Evolutionary conservation across 92 coral and sea anemone genomes (phyloP).

Genomic region (Phenganax stokvisi): DNA sequence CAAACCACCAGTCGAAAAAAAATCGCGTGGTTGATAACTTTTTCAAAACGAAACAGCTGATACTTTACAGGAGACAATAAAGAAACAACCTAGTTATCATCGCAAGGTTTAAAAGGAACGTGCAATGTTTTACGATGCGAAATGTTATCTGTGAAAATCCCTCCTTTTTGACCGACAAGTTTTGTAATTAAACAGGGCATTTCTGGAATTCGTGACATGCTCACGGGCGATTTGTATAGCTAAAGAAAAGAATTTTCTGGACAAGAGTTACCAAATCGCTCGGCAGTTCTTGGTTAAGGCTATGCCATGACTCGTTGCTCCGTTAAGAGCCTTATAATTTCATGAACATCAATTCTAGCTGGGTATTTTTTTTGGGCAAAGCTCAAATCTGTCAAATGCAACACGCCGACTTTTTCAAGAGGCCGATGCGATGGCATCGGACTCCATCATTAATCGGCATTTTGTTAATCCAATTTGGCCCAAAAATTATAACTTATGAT

Average conservation of each 20-base stretch:
- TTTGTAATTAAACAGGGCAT: constrained; percentile 6
- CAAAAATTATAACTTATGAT: too few species aligned
- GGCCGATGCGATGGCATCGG: too few species aligned
- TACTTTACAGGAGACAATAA: constrained; percentile 13
- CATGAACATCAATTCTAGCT: too few species aligned
- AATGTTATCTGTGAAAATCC: background rate
- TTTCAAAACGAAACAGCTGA: constrained; percentile 17
- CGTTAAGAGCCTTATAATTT: too few species aligned
- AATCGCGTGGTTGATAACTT: background rate
- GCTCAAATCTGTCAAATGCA: too few species aligned
- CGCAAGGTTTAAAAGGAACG: background rate
- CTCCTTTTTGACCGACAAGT: background rate
- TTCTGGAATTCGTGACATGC: background rate
- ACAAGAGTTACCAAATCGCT: background rate
- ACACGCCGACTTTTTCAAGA: too few species aligned
- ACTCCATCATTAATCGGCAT: too few species aligned
- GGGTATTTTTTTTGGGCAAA: too few species aligned
- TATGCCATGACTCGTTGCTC: too few species aligned
- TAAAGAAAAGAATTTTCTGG: constrained; percentile 6
- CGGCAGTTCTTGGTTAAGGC: too few species aligned
- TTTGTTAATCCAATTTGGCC: too few species aligned
- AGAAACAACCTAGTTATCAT: background rate
- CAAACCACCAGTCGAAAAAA: constrained; percentile 15
- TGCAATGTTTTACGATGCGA: background rate
- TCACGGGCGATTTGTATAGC: background rate